Evolutionary conservation across 2,888 invertebrate genomes (phyloP).

Genomic region (Ariolimax columbianus): DNA sequence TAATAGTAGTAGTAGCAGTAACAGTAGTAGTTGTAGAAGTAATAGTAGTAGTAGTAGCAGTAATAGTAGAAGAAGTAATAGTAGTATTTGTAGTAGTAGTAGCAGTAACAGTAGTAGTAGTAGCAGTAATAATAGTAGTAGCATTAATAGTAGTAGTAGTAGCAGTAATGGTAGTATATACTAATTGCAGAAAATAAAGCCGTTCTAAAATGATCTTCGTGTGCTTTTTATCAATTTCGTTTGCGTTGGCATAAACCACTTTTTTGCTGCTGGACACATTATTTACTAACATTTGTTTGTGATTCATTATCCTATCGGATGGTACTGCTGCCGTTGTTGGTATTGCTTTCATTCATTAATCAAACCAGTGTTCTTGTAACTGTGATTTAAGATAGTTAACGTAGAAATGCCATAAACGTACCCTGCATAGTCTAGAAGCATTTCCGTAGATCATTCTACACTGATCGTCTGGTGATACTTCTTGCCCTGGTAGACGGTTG

Average conservation of each 20-base stretch:
- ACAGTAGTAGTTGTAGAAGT: not conserved
- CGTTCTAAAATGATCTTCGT: too few relatives aligned
- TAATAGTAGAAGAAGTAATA: not conserved
- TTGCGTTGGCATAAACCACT: too few relatives aligned
- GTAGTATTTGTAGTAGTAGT: not conserved
- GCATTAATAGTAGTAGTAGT: not conserved
- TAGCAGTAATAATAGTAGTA: not conserved
- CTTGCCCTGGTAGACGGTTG: conserved; percentile 47
- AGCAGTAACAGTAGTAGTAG: not conserved
- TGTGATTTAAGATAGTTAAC: too few relatives aligned
- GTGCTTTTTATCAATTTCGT: too few relatives aligned
- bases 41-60: not conserved
- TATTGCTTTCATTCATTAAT: too few relatives aligned
- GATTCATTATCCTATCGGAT: conserved; percentile 62
- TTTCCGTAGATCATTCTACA: conserved; percentile 55
- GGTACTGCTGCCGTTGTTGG: too few relatives aligned
- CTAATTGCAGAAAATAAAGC: too few relatives aligned
- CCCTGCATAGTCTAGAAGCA: conserved; percentile 51
- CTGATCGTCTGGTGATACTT: conserved; percentile 51
- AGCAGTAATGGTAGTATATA: not conserved
- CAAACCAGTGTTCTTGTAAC: too few relatives aligned
- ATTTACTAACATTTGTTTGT: too few relatives aligned
- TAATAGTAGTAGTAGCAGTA: not conserved
- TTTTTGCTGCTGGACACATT: too few relatives aligned
- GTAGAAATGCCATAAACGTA: conserved; percentile 16